Evolutionary conservation across 2,888 invertebrate genomes (phyloP), one percentile per base, ranked within the genome.

Genomic region (Pristionchus japonicus): DNA sequence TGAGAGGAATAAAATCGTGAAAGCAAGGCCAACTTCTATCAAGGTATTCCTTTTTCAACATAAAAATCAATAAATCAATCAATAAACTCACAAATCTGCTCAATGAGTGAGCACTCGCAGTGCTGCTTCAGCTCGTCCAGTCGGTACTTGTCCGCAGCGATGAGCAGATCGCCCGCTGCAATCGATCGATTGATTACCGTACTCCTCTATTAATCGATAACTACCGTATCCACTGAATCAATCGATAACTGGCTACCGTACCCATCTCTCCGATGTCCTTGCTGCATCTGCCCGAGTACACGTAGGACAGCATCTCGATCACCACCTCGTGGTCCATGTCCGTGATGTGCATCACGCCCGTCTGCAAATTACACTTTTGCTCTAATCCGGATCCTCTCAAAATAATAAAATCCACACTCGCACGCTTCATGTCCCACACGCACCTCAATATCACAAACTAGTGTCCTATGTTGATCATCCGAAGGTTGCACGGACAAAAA

Each of bases 131-230:
- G 90, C 85, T 94, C 94, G 31, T 92, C 92, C 77, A 94, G 89
- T 23, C 93, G 89, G 87, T 90, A 94, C 87, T 94, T 94, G 89
- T 94, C 94, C 40, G 94, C 94, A 11, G 94, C 94, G 80, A 94
- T 92, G 49, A 94, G 89, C 86, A 94, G 89, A 61, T 94, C 94
- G 17, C 92, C 93, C 23, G 91, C 90, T 74, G 83, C 4, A 88
- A 85, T 83, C 11, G 23, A 31, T 43, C 0, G 3, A 77, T 77
- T 40, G 27, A 1, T 64, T 64, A 27, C 23, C 31, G 20, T 34
- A 20, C 37, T 23, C 37, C n/a, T n/a, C n/a, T n/a, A n/a, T n/a
- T 20, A 43, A 43, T n/a, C 77, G n/a, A 77, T n/a, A 34, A n/a
- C 6, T 17, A 31, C 67, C 31, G 31, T 34, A 67, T 15, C 34